A percentile compares a stretch with the other conserved stretches of the same genome.
These are phyloP conservation scores for Platyura marginata DNA, from an alignment of 1,140 invertebrate species.

Conservation along the genomic window DNA sequence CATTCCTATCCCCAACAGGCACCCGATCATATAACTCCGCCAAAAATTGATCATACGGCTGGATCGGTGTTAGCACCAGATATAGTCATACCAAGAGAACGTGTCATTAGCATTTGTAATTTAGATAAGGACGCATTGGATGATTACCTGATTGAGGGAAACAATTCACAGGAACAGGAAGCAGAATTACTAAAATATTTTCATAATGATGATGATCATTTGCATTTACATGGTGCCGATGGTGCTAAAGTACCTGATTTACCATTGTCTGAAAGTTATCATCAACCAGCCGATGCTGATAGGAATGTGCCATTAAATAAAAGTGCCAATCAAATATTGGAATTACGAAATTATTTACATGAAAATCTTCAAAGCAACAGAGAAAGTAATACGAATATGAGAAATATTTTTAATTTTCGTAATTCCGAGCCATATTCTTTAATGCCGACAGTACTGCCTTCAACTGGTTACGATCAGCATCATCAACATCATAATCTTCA, in stretches of 20 bases:
- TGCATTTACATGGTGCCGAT: neutral
- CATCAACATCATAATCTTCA: no score
- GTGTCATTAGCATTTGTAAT: slow-evolving; percentile 45
- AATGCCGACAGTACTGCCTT: neutral
- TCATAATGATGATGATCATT: slow-evolving; percentile 17
- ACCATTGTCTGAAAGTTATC: slow-evolving; percentile 6
- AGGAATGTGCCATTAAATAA: neutral
- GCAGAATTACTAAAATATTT: slow-evolving; percentile 64
- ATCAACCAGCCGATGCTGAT: neutral
- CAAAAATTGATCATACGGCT: no score
- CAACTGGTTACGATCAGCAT: no score
- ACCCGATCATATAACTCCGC: no score
- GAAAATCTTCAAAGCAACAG: neutral
- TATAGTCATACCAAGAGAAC: slow-evolving; percentile 28
- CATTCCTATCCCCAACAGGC: no score
- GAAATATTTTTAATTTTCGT: no score
- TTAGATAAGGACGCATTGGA: slow-evolving; percentile 60
- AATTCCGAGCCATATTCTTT: neutral
- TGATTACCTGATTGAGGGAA: slow-evolving; percentile 50
- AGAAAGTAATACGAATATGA: no score
- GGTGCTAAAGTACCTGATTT: slow-evolving; percentile 2
- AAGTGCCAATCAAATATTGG: neutral
- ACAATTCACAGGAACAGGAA: slow-evolving; percentile 61
- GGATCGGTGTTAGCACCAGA: no score
- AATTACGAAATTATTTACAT: slow-evolving; percentile 5